Percentiles rank a stretch among this genome's conserved stretches.
Evolutionary conservation across 1,140 invertebrate genomes (phyloP).

Genomic region (Triops cancriformis): DNA sequence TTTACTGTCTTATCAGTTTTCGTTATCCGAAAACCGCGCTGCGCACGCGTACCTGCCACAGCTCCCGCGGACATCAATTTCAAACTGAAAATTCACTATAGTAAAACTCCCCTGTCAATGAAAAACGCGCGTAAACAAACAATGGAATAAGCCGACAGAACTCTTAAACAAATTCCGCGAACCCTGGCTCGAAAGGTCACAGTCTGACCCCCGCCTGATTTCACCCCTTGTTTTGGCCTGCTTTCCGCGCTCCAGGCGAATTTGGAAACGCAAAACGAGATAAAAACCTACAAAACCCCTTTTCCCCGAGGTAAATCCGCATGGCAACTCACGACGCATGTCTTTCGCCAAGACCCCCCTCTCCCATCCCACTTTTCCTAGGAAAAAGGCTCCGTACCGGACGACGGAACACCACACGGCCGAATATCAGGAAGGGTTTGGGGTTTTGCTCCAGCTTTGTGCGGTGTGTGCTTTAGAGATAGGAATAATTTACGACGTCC

Average conservation of each 20-base stretch:
- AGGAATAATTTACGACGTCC: neutral
- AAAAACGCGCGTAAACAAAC: neutral
- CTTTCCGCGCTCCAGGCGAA: neutral
- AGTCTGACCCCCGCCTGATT: neutral
- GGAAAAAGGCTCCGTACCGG: neutral
- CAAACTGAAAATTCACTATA: neutral
- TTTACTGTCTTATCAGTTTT: neutral
- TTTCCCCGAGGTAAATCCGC: neutral
- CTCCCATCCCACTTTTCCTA: neutral
- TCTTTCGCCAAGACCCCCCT: neutral
- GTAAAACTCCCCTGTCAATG: neutral
- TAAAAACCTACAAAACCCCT: neutral
- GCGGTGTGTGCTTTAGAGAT: neutral
- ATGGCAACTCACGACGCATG: constrained; percentile 4
- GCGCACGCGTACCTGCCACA: neutral
- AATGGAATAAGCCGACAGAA: neutral
- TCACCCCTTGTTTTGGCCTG: neutral
- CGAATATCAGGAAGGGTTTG: neutral
- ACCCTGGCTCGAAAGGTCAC: neutral
- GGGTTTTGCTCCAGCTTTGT: neutral
- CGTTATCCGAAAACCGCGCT: neutral
- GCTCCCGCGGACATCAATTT: neutral
- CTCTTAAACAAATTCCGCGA: neutral
- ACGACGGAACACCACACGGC: neutral
- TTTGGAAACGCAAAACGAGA: neutral